Base-by-base conservation (phyloP, 2,113 vertebrate genomes). In the Rhabdornis inornatus region DNA sequence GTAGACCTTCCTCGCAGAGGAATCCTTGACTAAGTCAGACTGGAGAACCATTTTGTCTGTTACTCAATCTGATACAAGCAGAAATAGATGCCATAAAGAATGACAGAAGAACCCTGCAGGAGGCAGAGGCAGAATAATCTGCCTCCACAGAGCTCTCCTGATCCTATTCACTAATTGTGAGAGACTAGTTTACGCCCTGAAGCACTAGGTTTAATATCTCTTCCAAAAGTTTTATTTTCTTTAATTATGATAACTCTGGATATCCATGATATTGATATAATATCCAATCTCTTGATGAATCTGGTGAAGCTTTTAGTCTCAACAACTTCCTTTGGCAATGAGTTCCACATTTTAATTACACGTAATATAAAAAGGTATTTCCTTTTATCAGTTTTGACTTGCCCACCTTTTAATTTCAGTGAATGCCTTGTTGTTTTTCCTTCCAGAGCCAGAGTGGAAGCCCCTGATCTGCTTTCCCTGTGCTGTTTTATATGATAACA, bases 341-440 rank as follows among this genome's bases (percentile, higher is more conserved):
- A 86, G 31, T 93, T 78, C 53, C 60, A 81, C 40, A 86, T 61
- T 79, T 93, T 95, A 97, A 96, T 97, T 93, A 91, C 93, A 95
- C 5, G 71, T 95, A 92, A 95, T 95, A 94, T 92, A 81, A 96
- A 94, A 94, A 96, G 93, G 88, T 78, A 96, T 97, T 96, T 97
- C 95, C 95, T 96, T 95, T 90, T 91, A 94, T 96, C 82, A 83
- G 95, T 96, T 96, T 92, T 90, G 93, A 96, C 95, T 94, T 96
- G 95, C 94, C 71, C 85, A 92, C n/a, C 78, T 90, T 76, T 93
- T 94, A 85, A 90, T 95, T 94, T 94, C 47, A 65, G 39, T 94
- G 85, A 95, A 91, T 91, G 23, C 52, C 39, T 90, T 74, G 33
- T 81, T 95, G 65, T 95, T 95, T 81, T 92, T 75, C 57, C 23